These are phyloP conservation scores for Diaphora mendica DNA, from an alignment of 2,888 invertebrate genomes.

Conservation along the genomic window DNA sequence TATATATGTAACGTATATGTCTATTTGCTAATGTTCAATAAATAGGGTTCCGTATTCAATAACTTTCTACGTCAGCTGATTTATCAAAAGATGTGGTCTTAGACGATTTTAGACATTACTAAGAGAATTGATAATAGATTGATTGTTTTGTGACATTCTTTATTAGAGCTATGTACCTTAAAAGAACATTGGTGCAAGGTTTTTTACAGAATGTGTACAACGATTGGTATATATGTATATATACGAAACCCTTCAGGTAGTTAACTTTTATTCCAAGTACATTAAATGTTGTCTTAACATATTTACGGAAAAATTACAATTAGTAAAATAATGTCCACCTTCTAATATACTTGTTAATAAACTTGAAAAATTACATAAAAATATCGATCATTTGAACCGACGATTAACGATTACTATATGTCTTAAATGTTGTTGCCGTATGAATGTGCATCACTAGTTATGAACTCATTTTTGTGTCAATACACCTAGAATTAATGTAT, in stretches of 20 bases:
- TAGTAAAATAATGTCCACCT: not conserved
- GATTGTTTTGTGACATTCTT: not conserved
- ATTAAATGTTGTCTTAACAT: conserved; percentile 12
- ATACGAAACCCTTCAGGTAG: conserved; percentile 8
- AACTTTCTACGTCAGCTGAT: not conserved
- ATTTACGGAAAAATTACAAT: conserved; percentile 2
- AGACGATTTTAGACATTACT: not conserved
- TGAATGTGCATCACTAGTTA: conserved; percentile 5
- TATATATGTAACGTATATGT: conserved; percentile 5
- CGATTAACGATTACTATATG: not conserved
- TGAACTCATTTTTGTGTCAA: conserved; percentile 1
- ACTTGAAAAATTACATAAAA: not conserved
- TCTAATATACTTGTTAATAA: not conserved
- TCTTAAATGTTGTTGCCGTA: conserved; percentile 1
- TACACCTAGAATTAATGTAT: not conserved
- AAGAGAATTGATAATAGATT: not conserved
- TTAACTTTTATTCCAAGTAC: conserved; percentile 6
- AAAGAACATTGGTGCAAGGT: conserved; percentile 9
- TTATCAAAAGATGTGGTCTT: not conserved
- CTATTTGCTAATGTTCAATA: conserved; percentile 10
- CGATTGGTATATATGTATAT: not conserved
- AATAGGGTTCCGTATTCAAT: conserved; percentile 8
- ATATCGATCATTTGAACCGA: conserved; percentile 1
- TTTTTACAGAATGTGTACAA: not conserved
- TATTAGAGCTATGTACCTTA: conserved; percentile 1